phyloP scores from a whole-genome alignment of 2,113 vertebrate species.

The Formicarius rufipectus region DNA sequence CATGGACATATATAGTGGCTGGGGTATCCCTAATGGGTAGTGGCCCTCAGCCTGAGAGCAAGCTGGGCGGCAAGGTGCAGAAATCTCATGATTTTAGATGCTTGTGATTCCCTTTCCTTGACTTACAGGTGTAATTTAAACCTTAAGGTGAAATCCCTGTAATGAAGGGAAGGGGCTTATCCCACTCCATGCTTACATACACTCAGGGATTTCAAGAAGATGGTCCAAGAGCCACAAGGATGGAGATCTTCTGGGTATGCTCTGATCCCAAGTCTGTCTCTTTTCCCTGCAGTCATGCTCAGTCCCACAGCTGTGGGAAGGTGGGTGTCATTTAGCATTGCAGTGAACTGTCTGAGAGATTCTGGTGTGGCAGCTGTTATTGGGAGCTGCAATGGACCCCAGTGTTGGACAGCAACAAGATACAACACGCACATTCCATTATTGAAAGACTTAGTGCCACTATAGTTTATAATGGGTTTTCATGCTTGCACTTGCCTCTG shows the following conservation, averaged over 20 bases:
- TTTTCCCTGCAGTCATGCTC: not conserved
- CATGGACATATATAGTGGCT: accelerated
- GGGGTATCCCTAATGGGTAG: not conserved
- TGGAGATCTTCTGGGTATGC: not conserved
- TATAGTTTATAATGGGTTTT: not conserved
- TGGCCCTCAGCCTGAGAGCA: not conserved
- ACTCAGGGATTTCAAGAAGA: not conserved
- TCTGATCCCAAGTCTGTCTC: not conserved
- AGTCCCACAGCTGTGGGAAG: accelerated
- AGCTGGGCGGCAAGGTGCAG: not conserved
- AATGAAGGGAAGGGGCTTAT: not conserved
- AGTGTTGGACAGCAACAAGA: not conserved
- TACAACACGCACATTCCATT: not conserved
- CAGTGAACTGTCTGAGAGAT: not conserved
- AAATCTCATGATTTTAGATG: not conserved
- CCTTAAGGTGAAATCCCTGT: not conserved
- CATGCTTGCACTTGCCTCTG: not conserved
- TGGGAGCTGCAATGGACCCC: not conserved
- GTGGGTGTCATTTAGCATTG: not conserved
- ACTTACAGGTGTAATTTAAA: not conserved
- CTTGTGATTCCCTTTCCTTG: not conserved
- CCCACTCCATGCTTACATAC: not conserved
- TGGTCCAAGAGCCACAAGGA: accelerated
- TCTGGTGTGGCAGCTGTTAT: not conserved
- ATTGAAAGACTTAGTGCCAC: not conserved